A percentile compares a stretch with the other conserved stretches of the same genome.
phyloP scores from a whole-genome alignment of 1,140 invertebrate genomes.

The Nymphalis io region DNA sequence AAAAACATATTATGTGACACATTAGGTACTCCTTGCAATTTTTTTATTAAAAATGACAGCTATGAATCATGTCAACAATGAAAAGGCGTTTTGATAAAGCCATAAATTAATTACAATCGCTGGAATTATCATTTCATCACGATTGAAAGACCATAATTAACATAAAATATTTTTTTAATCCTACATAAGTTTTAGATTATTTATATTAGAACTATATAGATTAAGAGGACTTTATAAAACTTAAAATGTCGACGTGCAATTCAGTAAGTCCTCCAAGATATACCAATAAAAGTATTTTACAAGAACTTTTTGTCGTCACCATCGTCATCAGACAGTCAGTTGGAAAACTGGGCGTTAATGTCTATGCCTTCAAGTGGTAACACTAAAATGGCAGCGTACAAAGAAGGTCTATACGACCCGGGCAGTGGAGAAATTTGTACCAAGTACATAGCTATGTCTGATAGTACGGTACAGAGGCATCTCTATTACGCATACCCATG shows the following conservation, averaged over 20 bases:
- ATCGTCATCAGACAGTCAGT: conserved; percentile 11
- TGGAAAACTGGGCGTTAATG: conserved; percentile 7
- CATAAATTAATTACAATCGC: too few species aligned
- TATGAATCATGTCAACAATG: too few species aligned
- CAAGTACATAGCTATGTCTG: conserved; percentile 67
- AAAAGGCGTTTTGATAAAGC: too few species aligned
- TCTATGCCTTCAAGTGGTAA: conserved; percentile 30
- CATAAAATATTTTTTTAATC: too few species aligned
- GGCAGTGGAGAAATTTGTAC: conserved; percentile 64
- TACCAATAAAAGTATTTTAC: background rate
- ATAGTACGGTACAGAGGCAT: conserved; percentile 72
- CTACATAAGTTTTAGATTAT: too few species aligned
- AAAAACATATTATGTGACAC: too few species aligned
- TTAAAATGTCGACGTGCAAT: background rate
- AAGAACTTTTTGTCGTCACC: background rate
- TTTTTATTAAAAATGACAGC: too few species aligned
- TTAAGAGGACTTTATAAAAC: too few species aligned
- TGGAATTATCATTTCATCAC: too few species aligned
- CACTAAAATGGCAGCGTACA: conserved; percentile 38
- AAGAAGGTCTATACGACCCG: conserved; percentile 50
- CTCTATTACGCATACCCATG: conserved; percentile 73
- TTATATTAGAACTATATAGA: too few species aligned
- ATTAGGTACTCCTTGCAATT: too few species aligned
- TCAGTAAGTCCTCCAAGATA: background rate
- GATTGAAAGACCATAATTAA: too few species aligned